phyloP scores from a whole-genome alignment of 30 jellyfish, hydroid and myxozoan species.

The Catostylus mosaicus region DNA sequence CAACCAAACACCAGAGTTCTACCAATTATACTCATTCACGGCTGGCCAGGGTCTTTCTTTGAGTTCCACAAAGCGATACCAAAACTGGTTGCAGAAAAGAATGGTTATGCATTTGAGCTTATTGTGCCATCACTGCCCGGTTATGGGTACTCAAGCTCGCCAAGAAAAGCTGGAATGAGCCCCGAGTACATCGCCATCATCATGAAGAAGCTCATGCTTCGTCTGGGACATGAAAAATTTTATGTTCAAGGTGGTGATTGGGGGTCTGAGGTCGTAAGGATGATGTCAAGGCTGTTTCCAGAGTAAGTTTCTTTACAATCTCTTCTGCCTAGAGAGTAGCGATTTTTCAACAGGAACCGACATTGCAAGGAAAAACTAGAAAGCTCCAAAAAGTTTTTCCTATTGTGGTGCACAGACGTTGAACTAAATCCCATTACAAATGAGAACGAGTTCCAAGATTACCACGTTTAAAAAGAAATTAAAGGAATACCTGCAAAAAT shows the following conservation, averaged over 20 bases:
- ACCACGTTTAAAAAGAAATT: background rate
- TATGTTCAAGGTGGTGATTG: conserved; percentile 84
- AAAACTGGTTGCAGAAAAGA: conserved; percentile 24
- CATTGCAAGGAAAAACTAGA: background rate
- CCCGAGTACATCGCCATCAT: conserved; percentile 44
- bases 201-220: conserved; percentile 58
- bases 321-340: too few relatives aligned
- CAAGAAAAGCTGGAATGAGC: conserved; percentile 52
- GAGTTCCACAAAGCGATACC: conserved; percentile 72
- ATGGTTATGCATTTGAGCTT: conserved; percentile 64
- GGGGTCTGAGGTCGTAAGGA: conserved; percentile 57
- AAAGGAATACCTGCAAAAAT: background rate
- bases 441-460: background rate
- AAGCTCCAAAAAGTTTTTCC: background rate
- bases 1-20: conserved; percentile 46
- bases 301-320: conserved; percentile 30
- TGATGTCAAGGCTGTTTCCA: conserved; percentile 62
- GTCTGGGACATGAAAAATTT: conserved; percentile 55
- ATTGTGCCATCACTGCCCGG: conserved; percentile 73
- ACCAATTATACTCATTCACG: conserved; percentile 56
- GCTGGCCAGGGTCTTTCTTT: conserved; percentile 81
- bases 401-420: background rate
- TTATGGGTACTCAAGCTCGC: conserved; percentile 67
- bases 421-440: conserved; percentile 6
- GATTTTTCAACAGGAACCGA: too few relatives aligned